phyloP scores from a whole-genome alignment of 2,113 vertebrate genomes.

The Burhinus oedicnemus region DNA sequence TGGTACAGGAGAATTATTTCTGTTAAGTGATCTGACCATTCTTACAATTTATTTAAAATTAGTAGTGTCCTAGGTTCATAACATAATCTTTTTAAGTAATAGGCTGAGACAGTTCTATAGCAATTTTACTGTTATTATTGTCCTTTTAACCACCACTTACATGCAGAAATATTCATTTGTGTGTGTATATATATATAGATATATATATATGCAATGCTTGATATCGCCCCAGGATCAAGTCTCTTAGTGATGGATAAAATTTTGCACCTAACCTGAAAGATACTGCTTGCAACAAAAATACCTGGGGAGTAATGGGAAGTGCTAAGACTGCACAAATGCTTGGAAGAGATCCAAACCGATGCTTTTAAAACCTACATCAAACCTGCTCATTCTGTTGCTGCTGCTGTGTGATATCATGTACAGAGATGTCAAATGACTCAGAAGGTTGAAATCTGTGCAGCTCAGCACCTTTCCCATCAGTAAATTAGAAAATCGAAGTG shows the following conservation, averaged over 20 bases:
- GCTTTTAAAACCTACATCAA: constrained; percentile 51
- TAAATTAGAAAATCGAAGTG: constrained; percentile 47
- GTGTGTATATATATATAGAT: background rate
- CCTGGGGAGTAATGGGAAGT: background rate
- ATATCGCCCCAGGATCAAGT: constrained; percentile 17
- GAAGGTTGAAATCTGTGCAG: constrained; percentile 29
- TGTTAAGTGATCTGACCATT: constrained; percentile 29
- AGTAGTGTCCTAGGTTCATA: background rate
- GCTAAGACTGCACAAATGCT: constrained; percentile 5
- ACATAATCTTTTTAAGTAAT: constrained; percentile 46
- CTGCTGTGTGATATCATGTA: constrained; percentile 8
- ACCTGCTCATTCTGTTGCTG: constrained; percentile 32
- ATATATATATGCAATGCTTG: background rate
- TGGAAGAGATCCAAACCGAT: constrained; percentile 26
- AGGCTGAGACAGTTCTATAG: constrained; percentile 7
- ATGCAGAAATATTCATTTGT: constrained; percentile 13
- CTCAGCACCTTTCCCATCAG: constrained; percentile 25
- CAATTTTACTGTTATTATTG: constrained; percentile 55
- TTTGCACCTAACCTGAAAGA: constrained; percentile 45
- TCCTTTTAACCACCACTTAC: constrained; percentile 43
- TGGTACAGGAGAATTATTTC: background rate
- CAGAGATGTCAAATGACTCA: constrained; percentile 45
- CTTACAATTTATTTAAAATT: constrained; percentile 43
- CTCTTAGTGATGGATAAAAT: constrained; percentile 26
- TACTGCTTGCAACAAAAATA: background rate